These are phyloP conservation scores for Trissoscelio sp. DNA, from an alignment of 2,888 invertebrate genomes.

Conservation along the genomic window DNA sequence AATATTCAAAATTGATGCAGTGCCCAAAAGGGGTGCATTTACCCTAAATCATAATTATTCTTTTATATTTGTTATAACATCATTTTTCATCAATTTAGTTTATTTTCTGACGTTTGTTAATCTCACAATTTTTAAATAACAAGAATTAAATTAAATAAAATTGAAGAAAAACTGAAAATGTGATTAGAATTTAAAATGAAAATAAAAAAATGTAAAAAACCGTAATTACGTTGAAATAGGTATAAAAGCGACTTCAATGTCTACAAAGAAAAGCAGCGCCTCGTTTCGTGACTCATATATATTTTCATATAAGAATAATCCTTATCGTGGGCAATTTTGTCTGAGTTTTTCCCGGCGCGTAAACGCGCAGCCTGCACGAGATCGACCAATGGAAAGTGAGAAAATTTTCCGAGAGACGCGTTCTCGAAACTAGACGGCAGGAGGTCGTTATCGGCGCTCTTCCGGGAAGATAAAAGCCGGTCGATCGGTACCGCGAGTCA, in stretches of 20 bases:
- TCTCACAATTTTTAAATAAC: too few relatives aligned
- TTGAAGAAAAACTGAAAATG: too few relatives aligned
- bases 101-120: too few relatives aligned
- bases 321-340: constrained; percentile 25
- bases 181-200: too few relatives aligned
- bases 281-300: constrained; percentile 24
- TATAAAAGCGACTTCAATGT: neutral
- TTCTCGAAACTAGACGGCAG: constrained; percentile 60
- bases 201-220: too few relatives aligned
- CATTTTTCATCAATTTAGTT: too few relatives aligned
- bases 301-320: constrained; percentile 57
- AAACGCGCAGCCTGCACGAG: constrained; percentile 37
- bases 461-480: constrained; percentile 73
- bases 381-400: constrained; percentile 64
- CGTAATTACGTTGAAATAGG: too few relatives aligned
- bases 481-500: constrained; percentile 72
- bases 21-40: too few relatives aligned
- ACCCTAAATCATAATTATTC: too few relatives aligned
- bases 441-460: constrained; percentile 70
- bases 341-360: constrained; percentile 38
- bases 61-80: too few relatives aligned
- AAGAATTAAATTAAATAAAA: too few relatives aligned
- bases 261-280: neutral
- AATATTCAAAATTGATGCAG: too few relatives aligned
- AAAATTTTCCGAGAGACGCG: constrained; percentile 66